Evolutionary conservation across 2,888 invertebrate species (phyloP), one percentile per base, ranked within the genome.

Genomic region (Boloria euphrosyne): DNA sequence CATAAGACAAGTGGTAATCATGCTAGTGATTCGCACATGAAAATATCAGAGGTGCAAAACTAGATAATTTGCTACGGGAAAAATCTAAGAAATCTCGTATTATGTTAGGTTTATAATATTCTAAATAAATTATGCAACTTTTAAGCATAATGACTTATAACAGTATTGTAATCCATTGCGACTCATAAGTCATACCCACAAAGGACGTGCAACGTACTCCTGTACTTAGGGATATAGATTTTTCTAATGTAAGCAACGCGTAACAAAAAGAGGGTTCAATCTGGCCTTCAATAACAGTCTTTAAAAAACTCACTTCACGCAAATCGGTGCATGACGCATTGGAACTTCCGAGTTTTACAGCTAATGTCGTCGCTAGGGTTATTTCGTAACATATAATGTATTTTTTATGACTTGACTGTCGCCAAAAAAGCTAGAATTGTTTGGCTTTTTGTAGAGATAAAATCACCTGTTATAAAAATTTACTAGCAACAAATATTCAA

Each of bases 311-410:
- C 31, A 17, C 31, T 49, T 59, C 31, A 59, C 16, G 49, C 27
- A 59, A 59, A 49, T 59, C 31, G 59, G 59, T 59, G 49, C 59
- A 59, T 59, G 59, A 59, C 59, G 49, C 59, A 59, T 17, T 49
- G 59, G 49, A 59, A 59, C 16, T 57, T 57, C 57, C 57, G 27
- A 27, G 31, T 31, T 59, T 59, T 59, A 55, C 55, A 59, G 31
- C 49, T 31, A 46, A 16, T 47, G 17, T 13, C 31, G 31, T 31
- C 49, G 49, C 38, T 22, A 10, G 14, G 16, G 58, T 13, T 57
- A 46, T 57, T 46, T 46, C 4, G 22, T n/a, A 10, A 55, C 2
- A n/a, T 44, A 22, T 13, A n/a, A n/a, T 57, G 27, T 46, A 27
- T 46, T 57, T 57, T 57, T 57, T 57, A 57, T 57, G 22, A 46